Evolutionary conservation across 1,140 invertebrate species (phyloP).

Genomic region (Drosophila mauritiana): DNA sequence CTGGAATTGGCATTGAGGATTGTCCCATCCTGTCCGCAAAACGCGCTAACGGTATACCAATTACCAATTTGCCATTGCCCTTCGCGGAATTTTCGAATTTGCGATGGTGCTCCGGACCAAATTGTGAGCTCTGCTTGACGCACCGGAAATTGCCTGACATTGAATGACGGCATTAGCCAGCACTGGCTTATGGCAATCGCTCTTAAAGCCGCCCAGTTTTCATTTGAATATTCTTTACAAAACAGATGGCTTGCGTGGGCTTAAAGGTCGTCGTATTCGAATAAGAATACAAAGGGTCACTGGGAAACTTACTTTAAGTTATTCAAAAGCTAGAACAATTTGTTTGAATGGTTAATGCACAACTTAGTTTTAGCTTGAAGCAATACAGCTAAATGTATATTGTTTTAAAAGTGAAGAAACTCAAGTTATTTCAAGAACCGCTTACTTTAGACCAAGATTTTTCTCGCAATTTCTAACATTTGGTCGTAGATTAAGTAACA

Average conservation of each 20-base stretch:
- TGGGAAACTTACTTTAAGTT: not conserved
- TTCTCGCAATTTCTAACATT: not conserved
- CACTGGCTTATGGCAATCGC: constrained; percentile 34
- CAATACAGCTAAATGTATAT: no score
- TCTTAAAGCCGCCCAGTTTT: constrained; percentile 26
- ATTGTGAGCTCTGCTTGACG: not conserved
- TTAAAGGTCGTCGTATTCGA: not conserved
- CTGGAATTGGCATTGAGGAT: not conserved
- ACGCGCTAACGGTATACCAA: constrained; percentile 60
- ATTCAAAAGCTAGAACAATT: no score
- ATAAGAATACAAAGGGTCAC: no score
- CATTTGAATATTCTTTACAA: constrained; percentile 24
- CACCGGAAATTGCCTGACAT: constrained; percentile 45
- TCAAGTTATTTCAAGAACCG: no score
- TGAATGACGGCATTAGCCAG: constrained; percentile 36
- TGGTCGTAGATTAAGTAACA: not conserved
- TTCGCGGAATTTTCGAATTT: constrained; percentile 61
- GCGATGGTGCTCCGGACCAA: constrained; percentile 4
- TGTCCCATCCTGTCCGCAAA: constrained; percentile 16
- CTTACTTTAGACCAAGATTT: not conserved
- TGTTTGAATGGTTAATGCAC: no score
- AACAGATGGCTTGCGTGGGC: not conserved
- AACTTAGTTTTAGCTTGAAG: no score
- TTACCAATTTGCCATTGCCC: constrained; percentile 64
- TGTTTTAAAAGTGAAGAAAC: no score